Evolutionary conservation across 37 sponge, comb jelly and placozoan genomes (phyloP), one percentile per base, ranked within the genome.

Genomic region (Diacarnus erythraeanus): DNA sequence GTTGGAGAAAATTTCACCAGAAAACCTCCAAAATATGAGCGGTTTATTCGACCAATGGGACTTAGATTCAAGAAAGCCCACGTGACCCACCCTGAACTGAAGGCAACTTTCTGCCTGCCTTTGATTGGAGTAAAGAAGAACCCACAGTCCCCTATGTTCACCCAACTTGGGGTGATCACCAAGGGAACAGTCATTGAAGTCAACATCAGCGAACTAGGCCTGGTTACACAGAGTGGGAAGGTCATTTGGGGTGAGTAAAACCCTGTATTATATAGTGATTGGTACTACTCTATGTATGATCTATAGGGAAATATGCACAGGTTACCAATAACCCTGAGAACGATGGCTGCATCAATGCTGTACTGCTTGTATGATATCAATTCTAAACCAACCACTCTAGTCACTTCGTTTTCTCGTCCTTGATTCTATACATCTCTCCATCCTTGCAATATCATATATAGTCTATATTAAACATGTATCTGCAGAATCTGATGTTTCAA

Each of bases 121-220:
- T 37, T 99, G 9, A 99, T 99, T 60, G 97, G 99, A 42, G 97
- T 99, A 36, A 99, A 99, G 84, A 99, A 99, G 93, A 99, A 99
- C 82, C 99, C 99, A 22, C 92, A 97, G 84, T 89, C 93, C 1
- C 84, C 92, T 2, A 86, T 94, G 81, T 99, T 86, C 83, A 99
- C 99, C 22, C 95, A 96, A 68, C 85, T 99, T 27, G 99, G 99
- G 1, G 99, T 99, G 42, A 96, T 99, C 68, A 99, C 99, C 56
- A 99, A 99, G 84, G 99, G 99, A 69, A 99, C 99, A 25, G 83
- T 99, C n/a, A 86, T 99, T 51, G 99, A 99, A 80, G 99, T 99
- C 42, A 99, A 99, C 61, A 89, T 99, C 27, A 96, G 97, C 75
- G 99, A 99, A 64, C 84, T 99, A 42, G 99, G 99, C 0, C 85